Conservation (phyloP, 2,888 invertebrate genomes). For the Pteria penguin region DNA sequence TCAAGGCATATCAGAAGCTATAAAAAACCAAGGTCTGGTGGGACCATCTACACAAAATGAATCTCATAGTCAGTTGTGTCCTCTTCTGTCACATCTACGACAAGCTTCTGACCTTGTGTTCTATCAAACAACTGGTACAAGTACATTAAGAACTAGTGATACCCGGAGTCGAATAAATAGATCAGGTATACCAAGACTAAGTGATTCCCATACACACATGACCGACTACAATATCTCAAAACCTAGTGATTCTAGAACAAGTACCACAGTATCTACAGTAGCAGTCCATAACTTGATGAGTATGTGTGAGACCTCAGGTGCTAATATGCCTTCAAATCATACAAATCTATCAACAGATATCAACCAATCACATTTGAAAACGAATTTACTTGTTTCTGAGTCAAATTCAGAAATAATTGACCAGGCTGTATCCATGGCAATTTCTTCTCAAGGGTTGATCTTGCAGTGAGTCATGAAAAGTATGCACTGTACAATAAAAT, state of each 20-base stretch:
- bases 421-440: conserved; percentile 45
- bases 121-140: background rate
- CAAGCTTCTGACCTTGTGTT: conserved; percentile 12
- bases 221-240: too few species aligned
- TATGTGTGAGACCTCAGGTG: background rate
- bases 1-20: conserved; percentile 41
- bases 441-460: conserved; percentile 35
- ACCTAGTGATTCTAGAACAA: background rate
- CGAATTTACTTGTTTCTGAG: background rate
- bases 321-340: background rate
- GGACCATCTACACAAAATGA: conserved; percentile 16
- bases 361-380: background rate
- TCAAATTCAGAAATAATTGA: conserved; percentile 34
- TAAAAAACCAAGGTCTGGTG: conserved; percentile 36
- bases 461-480: too few species aligned
- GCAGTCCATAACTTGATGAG: background rate
- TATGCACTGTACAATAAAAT: too few species aligned
- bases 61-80: background rate
- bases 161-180: too few species aligned
- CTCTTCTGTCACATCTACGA: conserved; percentile 17
- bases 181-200: too few species aligned
- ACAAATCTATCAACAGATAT: background rate
- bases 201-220: too few species aligned
- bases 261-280: background rate
- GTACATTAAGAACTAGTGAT: too few species aligned